Base-by-base conservation (phyloP, 1,140 invertebrate genomes). In the Calephelis virginiensis region DNA sequence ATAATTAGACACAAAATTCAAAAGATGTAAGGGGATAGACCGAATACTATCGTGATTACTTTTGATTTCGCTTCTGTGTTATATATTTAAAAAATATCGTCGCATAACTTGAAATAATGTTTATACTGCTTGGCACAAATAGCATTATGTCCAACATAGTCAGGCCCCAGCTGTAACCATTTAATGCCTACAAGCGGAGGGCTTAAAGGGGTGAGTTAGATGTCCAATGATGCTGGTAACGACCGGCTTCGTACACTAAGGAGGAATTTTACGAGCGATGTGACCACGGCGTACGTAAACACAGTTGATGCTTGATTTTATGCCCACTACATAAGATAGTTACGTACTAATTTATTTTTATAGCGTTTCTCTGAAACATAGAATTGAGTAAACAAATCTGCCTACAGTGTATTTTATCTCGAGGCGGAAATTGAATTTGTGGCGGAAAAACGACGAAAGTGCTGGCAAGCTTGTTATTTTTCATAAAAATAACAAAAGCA, bases 221-320 rank as follows among this genome's bases (percentile, higher is more conserved):
- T 56, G 53, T 56, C 53, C 28, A 56, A 14, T 56, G 14, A 28
- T 56, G 53, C 28, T 56, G 53, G 53, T 28, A 56, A 56, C 53
- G 53, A 56, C 53, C 28, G 12, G 53, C 17, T 28, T 56, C 28
- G 17, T 56, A 56, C 50, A 53, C 53, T 56, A 56, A 56, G 53
- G 53, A 56, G 53, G 28, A 56, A 28, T 28, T 56, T 56, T 56
- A 56, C 17, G 53, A 56, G 9, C 53, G 17, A 28, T 56, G 17
- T 37, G 53, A 56, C 53, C 53, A 37, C 53, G 53, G 17, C 7
- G 53, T 28, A 56, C 53, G 53, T 56, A 56, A 56, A 56, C 53
- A 56, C 11, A 56, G 53, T 56, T 56, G 53, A 56, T 56, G 53
- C 53, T 56, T 56, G 53, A 56, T 56, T 56, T 37, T 56, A 56